Conservation (phyloP, 2,888 invertebrate species). For the Tanytarsus gracilentus region DNA sequence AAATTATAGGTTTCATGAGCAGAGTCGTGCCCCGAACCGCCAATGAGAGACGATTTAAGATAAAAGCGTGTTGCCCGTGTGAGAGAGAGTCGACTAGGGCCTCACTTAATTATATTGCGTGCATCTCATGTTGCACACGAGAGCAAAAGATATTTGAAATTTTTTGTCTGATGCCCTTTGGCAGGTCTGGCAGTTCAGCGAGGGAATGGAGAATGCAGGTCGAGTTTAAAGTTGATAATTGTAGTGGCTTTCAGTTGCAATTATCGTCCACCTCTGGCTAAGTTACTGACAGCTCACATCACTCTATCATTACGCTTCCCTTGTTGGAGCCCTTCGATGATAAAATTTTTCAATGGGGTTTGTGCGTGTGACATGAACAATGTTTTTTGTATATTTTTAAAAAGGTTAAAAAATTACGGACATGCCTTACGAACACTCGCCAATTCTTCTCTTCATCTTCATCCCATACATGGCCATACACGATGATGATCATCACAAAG, state of each 20-base stretch:
- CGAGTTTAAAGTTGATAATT: slow-evolving; percentile 7
- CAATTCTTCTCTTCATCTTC: too few relatives aligned
- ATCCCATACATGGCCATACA: too few relatives aligned
- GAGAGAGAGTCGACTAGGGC: not conserved
- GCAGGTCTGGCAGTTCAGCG: not conserved
- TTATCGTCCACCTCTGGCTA: slow-evolving; percentile 2
- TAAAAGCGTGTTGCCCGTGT: not conserved
- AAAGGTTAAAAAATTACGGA: too few relatives aligned
- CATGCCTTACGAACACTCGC: too few relatives aligned
- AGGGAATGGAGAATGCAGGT: not conserved
- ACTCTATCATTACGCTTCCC: not conserved
- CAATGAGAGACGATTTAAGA: too few relatives aligned
- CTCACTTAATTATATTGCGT: slow-evolving; percentile 2
- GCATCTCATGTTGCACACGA: not conserved
- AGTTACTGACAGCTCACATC: not conserved
- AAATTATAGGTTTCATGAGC: slow-evolving; percentile 24
- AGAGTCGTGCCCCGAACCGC: not conserved
- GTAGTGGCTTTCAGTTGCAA: slow-evolving; percentile 1
- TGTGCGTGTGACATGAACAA: too few relatives aligned
- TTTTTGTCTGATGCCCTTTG: slow-evolving; percentile 4
- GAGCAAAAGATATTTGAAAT: not conserved
- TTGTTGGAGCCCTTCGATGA: too few relatives aligned
- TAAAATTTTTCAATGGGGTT: too few relatives aligned
- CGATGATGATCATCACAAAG: too few relatives aligned
- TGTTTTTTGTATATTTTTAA: too few relatives aligned